Evolutionary conservation across 2,113 vertebrate genomes (phyloP).

Genomic region (Jacana jacana): DNA sequence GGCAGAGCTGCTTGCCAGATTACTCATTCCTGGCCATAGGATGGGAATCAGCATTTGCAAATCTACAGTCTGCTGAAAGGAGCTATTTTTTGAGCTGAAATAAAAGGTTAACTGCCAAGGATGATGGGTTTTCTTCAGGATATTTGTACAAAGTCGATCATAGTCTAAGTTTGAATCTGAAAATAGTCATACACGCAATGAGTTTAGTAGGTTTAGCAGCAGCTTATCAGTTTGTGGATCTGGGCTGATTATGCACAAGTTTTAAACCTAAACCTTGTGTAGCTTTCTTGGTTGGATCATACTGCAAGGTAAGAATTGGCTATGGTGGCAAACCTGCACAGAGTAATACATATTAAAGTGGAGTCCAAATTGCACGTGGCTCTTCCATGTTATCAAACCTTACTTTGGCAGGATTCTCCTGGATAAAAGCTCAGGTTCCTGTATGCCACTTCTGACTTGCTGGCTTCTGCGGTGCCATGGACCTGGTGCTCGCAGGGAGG

Average conservation of each 20-base stretch:
- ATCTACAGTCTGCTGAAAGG: background rate
- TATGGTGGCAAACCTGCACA: background rate
- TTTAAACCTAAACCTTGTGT: background rate
- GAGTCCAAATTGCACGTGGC: background rate
- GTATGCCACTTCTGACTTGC: background rate
- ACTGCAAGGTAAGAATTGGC: background rate
- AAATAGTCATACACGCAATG: background rate
- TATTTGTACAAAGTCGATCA: background rate
- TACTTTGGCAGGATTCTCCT: background rate
- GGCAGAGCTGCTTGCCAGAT: background rate
- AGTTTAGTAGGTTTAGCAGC: background rate
- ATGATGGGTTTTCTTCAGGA: background rate
- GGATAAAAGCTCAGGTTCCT: background rate
- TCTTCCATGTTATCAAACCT: background rate
- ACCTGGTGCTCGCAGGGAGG: fast-evolving
- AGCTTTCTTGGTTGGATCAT: background rate
- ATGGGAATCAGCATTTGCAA: background rate
- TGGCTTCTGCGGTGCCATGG: fast-evolving
- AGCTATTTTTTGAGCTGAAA: background rate
- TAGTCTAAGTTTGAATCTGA: background rate
- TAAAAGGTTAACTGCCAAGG: background rate
- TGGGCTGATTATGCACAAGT: background rate
- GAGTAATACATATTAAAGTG: background rate
- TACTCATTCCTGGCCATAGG: background rate
- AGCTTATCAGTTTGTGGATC: background rate